Evolutionary conservation across 2,113 vertebrate species (phyloP).

Genomic region (Archocentrus centrarchus): DNA sequence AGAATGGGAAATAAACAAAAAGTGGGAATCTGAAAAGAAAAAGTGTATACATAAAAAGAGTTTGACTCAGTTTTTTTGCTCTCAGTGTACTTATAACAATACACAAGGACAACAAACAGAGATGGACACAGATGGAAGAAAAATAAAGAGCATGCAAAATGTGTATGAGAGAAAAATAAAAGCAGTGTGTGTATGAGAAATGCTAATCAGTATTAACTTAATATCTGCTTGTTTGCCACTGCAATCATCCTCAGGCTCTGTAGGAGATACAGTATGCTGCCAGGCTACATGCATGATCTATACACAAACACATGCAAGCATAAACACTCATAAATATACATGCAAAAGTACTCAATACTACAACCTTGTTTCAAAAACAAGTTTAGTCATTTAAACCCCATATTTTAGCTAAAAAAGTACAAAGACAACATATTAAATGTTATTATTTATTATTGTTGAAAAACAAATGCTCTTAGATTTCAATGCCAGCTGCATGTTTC

Average conservation of each 20-base stretch:
- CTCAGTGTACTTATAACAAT: background rate
- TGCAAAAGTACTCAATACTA: no score
- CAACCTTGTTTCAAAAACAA: background rate
- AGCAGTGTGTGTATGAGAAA: background rate
- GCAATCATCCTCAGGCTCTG: constrained; percentile 15
- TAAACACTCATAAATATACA: background rate
- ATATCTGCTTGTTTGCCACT: constrained; percentile 10
- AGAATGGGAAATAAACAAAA: constrained; percentile 4
- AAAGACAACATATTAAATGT: background rate
- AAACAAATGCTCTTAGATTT: background rate
- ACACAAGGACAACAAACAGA: background rate
- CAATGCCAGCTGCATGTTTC: background rate
- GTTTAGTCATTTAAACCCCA: background rate
- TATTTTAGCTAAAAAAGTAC: background rate
- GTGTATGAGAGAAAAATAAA: constrained; percentile 12
- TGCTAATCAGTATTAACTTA: constrained; percentile 19
- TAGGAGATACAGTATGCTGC: background rate
- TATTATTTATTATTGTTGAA: background rate
- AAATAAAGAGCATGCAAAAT: background rate
- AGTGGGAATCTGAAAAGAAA: constrained; percentile 10
- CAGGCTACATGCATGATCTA: background rate
- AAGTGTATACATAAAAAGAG: constrained; percentile 2
- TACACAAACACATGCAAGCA: background rate
- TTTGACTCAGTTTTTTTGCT: background rate
- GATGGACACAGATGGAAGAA: constrained; percentile 7